Evolutionary conservation across 2,113 vertebrate species (phyloP).

Genomic region (Carassius carassius): DNA sequence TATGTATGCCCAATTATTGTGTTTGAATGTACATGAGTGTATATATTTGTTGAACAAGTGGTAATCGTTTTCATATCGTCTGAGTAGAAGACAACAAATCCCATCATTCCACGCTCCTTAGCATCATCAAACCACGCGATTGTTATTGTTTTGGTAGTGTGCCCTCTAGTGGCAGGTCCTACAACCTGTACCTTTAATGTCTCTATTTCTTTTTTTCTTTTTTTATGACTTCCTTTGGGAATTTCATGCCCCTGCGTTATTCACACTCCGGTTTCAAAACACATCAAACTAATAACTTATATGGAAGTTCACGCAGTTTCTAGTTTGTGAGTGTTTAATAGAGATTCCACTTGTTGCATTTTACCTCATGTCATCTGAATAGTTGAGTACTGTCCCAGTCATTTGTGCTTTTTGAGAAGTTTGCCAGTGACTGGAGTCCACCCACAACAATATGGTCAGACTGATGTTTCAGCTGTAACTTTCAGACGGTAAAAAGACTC

Average conservation of each 20-base stretch:
- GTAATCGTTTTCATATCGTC: too few species aligned
- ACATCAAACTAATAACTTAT: neutral
- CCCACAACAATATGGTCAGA: constrained; percentile 55
- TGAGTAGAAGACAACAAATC: too few species aligned
- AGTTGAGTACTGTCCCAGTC: neutral
- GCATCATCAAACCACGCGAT: too few species aligned
- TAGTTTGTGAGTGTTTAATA: constrained; percentile 17
- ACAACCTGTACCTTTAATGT: too few species aligned
- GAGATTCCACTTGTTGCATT: constrained; percentile 31
- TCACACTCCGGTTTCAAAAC: neutral
- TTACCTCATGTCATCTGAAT: constrained; percentile 1
- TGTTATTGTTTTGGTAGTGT: too few species aligned
- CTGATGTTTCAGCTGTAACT: constrained; percentile 62
- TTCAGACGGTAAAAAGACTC: constrained; percentile 64
- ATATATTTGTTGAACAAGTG: too few species aligned
- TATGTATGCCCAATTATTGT: too few species aligned
- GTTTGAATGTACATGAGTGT: too few species aligned
- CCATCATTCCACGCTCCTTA: too few species aligned
- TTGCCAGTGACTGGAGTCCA: constrained; percentile 26
- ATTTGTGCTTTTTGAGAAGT: neutral
- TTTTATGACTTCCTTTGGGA: neutral
- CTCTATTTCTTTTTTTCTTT: too few species aligned
- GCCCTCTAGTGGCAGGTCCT: too few species aligned
- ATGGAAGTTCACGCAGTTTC: neutral
- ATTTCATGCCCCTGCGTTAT: neutral